A percentile compares a stretch with the other conserved stretches of the same genome.
Evolutionary conservation across 92 coral and sea anemone genomes (phyloP).

Genomic region (Heliopora coerulea): DNA sequence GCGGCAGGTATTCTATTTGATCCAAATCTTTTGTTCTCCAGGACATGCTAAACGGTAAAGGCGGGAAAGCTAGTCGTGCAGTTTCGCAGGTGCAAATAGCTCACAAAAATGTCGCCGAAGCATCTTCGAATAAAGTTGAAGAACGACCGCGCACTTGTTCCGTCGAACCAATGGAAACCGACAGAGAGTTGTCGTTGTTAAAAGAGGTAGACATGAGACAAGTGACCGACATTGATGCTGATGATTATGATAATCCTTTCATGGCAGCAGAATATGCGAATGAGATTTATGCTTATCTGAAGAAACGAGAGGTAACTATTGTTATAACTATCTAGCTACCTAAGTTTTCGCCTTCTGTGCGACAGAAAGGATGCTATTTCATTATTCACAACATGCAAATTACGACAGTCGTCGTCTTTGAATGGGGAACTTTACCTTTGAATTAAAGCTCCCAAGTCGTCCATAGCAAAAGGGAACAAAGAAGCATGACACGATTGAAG

Average conservation of each 20-base stretch:
- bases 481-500: no score
- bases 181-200: not conserved
- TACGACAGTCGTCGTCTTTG: no score
- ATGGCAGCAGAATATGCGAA: constrained; percentile 90
- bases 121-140: not conserved
- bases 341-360: no score
- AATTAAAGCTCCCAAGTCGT: no score
- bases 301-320: constrained; percentile 69
- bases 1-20: no score
- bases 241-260: constrained; percentile 75
- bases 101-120: constrained; percentile 1
- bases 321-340: not conserved
- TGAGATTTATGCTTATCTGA: constrained; percentile 73
- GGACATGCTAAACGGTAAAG: no score
- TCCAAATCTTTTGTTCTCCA: no score
- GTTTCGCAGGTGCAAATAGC: not conserved
- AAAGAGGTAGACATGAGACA: constrained; percentile 1
- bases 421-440: no score
- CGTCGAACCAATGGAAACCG: constrained; percentile 19
- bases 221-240: constrained; percentile 72
- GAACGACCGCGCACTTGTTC: constrained; percentile 19
- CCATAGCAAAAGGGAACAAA: no score
- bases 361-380: no score
- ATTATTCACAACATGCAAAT: no score
- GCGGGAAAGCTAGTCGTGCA: not conserved